phyloP scores from a whole-genome alignment of 2,888 invertebrate genomes.

The Cheilosia variabilis region DNA sequence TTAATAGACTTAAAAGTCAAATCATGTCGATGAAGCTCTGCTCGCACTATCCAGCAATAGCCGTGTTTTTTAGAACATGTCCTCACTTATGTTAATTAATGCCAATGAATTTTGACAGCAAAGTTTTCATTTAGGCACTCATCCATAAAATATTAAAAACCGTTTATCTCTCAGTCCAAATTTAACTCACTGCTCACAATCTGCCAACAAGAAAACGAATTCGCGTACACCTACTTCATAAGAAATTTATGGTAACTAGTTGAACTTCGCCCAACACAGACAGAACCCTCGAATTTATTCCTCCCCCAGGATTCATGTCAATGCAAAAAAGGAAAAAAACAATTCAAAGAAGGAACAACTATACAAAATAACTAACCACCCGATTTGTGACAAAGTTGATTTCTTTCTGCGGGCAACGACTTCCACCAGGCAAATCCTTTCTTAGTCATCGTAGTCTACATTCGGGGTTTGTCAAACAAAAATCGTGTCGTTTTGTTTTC shows the following conservation, averaged over 20 bases:
- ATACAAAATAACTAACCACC: conserved; percentile 34
- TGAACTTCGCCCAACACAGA: conserved; percentile 51
- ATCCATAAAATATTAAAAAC: no score
- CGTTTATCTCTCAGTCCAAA: not conserved
- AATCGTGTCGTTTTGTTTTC: conserved; percentile 23
- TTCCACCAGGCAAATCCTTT: conserved; percentile 29
- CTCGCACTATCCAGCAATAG: no score
- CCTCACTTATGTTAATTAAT: no score
- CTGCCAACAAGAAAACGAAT: not conserved
- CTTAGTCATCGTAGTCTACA: conserved; percentile 54
- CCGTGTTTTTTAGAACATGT: no score
- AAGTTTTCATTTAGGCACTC: no score
- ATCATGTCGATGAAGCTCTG: no score
- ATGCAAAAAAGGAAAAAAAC: conserved; percentile 21
- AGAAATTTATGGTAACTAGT: conserved; percentile 68
- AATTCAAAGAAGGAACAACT: conserved; percentile 25
- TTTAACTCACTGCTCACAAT: conserved; percentile 24
- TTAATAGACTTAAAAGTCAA: no score
- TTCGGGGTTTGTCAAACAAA: conserved; percentile 63
- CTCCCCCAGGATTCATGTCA: conserved; percentile 35
- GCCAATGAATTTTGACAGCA: no score
- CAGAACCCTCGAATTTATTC: not conserved
- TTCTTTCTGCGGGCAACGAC: conserved; percentile 62
- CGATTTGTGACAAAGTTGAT: conserved; percentile 53
- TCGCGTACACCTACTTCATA: not conserved